Evolutionary conservation across 1,140 invertebrate species (phyloP).

Genomic region (Megathymus violae): DNA sequence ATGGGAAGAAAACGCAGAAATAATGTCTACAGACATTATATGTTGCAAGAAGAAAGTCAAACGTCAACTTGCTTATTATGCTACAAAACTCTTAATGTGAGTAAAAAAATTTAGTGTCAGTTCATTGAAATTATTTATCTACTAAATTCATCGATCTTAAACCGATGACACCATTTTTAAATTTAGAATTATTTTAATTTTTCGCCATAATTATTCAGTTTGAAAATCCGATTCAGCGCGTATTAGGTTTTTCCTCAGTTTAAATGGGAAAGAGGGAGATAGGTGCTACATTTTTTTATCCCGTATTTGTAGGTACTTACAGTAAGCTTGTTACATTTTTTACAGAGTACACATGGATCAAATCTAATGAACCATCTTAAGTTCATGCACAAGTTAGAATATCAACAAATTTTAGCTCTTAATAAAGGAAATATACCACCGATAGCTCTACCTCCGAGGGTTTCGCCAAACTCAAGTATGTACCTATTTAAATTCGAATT

Average conservation of each 20-base stretch:
- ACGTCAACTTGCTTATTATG: not conserved
- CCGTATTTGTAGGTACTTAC: no score
- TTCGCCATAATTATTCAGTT: not conserved
- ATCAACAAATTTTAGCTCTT: not conserved
- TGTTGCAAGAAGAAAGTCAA: not conserved
- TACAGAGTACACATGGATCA: not conserved
- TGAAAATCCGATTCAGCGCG: no score
- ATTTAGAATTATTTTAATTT: not conserved
- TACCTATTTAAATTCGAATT: not conserved
- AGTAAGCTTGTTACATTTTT: not conserved
- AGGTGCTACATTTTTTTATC: not conserved
- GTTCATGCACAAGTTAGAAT: not conserved
- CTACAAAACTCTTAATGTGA: not conserved
- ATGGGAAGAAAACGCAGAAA: conserved; percentile 4
- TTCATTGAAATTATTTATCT: not conserved
- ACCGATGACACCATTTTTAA: not conserved
- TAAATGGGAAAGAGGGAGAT: not conserved
- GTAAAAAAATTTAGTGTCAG: no score
- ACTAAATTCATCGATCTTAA: no score
- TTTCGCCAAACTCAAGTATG: not conserved
- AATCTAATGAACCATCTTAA: not conserved
- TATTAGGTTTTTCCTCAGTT: no score
- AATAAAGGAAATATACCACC: not conserved
- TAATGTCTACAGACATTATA: conserved; percentile 4
- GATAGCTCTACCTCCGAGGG: not conserved